Base-by-base conservation (phyloP, 2,888 invertebrate species). In the Diaphora mendica region DNA sequence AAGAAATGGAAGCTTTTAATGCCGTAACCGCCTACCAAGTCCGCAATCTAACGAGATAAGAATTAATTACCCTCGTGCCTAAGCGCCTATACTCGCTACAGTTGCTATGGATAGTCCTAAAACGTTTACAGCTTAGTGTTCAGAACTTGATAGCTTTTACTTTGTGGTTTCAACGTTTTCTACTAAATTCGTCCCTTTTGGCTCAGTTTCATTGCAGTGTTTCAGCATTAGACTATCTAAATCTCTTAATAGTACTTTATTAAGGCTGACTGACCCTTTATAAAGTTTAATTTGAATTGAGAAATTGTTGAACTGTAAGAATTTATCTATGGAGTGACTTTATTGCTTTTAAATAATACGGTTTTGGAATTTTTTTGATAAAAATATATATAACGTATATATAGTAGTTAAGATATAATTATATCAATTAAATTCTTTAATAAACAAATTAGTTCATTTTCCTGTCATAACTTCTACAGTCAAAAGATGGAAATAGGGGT, bases 141-240 rank as follows among this genome's bases (percentile, higher is more conserved):
- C 71, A 78, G 74, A 70, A 69, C 73, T 82, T 70, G 80, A 84
- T 84, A 68, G 71, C 75, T 82, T 84, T 77, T 68, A 79, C 77
- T 77, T 77, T 78, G 70, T 70, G 72, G 73, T 67, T 78, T 82
- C 77, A 82, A 82, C 73, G 75, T 65, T 75, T 84, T 80, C 76
- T 74, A 75, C 15, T 64, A 44, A 80, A 78, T 30, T 73, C 68
- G 48, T 70, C 75, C 75, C 68, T 75, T 82, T 75, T 30, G 23
- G 71, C 48, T 68, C 74, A 66, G 68, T 82, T 77, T 74, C 74
- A 82, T 48, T 62, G 42, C 44, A n/a, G 23, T 59, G 26, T 68
- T 33, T 67, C 3, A 67, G 62, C 2, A 30, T 30, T 30, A 17
- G 23, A 35, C 23, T 39, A 65, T 65, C 64, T 64, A 65, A 39